Base-by-base conservation (phyloP, 2,888 invertebrate genomes). In the Cremastinae sp. region DNA sequence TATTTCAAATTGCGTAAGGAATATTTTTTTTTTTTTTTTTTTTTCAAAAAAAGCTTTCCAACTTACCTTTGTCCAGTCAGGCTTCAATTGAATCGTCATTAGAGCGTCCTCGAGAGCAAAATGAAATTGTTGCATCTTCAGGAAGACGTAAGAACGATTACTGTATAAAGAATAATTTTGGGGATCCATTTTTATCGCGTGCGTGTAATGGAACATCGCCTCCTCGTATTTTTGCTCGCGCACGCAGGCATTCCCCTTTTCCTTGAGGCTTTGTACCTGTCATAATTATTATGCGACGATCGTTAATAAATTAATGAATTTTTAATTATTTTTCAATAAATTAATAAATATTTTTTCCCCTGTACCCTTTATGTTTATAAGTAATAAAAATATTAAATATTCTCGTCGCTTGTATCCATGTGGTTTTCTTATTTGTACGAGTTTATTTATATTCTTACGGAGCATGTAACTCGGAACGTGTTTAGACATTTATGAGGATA, bases 61-160 rank as follows among this genome's bases (percentile, higher is more conserved):
- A 35, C 81, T 81, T 90, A 94, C 95, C 92, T 96, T 96, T 5
- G 95, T 93, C 95, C 96, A 96, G 55, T 93, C 91, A 14, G 95
- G 95, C 86, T 94, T 93, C 66, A 96, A 87, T 85, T 92, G 91
- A 65, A 96, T 95, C 1, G 94, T 93, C 88, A 94, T 93, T 83
- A 94, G 92, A 1, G 96, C 96, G 91, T 96, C 96, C 87, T 95
- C 93, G 82, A 95, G 90, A 0, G 96, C 94, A 80, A 94, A 92
- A 88, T 93, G 94, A 89, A 93, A 95, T 86, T 95, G 95, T 83
- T 95, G 93, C 80, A 95, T 90, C 89, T 95, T 95, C 39, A 96
- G 90, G 89, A 95, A 96, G 9, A 95, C 95, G 85, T 93, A 93
- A 3, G 96, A 96, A 85, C 96, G 91, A 88, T 96, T 96, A 85